These are phyloP conservation scores for Oryzias sinensis DNA, from an alignment of 2,797 vertebrate species.

Conservation along the genomic window DNA sequence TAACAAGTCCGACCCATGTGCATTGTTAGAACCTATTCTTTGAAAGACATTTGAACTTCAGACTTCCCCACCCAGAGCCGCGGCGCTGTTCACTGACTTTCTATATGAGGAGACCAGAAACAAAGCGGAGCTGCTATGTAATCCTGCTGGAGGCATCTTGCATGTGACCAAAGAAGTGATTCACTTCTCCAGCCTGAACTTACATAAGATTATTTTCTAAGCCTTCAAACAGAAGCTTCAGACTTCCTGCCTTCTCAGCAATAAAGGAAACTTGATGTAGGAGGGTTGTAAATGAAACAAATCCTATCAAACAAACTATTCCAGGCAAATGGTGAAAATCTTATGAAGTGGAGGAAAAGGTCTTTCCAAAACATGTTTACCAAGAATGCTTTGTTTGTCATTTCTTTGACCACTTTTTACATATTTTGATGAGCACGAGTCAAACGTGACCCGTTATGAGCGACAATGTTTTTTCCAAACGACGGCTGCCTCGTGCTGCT, in stretches of 20 bases:
- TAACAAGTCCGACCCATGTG: background rate
- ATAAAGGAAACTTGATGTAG: background rate
- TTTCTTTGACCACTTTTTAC: background rate
- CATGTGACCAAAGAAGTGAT: conserved; percentile 22
- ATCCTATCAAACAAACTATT: too few species aligned
- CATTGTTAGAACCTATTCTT: conserved; percentile 7
- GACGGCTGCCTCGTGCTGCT: conserved; percentile 48
- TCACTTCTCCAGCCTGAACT: conserved; percentile 41
- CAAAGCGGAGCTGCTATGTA: background rate
- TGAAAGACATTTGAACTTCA: conserved; percentile 1
- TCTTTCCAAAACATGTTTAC: background rate
- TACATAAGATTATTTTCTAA: conserved; percentile 27
- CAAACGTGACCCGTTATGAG: conserved; percentile 21
- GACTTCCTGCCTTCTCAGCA: conserved; percentile 16
- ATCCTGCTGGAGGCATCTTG: conserved; percentile 15
- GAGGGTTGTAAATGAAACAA: background rate
- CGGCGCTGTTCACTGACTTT: background rate
- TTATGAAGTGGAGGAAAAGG: too few species aligned
- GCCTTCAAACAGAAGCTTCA: conserved; percentile 16
- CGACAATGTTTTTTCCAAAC: background rate
- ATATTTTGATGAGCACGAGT: background rate
- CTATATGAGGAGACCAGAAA: background rate
- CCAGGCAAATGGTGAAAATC: too few species aligned
- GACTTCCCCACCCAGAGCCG: conserved; percentile 6
- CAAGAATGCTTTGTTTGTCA: background rate